Conservation (phyloP, 2,888 invertebrate species). For the Opisthograptis luteolata region DNA sequence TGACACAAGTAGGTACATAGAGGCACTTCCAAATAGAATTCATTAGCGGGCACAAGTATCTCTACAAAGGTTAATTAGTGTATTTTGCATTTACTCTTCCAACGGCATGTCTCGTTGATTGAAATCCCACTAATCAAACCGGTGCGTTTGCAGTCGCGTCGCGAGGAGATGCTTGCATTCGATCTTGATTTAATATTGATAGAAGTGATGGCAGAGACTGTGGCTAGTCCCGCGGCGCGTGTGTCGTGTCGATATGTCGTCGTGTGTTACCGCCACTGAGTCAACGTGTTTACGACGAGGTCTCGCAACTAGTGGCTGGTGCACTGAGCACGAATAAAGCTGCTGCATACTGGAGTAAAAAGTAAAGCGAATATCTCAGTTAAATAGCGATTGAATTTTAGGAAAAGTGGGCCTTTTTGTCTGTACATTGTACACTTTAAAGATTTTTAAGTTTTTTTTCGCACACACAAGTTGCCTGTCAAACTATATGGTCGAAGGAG, state of each 20-base stretch:
- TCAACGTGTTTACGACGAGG: constrained; percentile 44
- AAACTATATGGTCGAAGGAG: too few species aligned
- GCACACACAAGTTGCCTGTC: too few species aligned
- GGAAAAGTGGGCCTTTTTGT: too few species aligned
- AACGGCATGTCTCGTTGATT: constrained; percentile 49
- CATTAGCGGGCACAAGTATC: too few species aligned
- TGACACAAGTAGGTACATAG: too few species aligned
- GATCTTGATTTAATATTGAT: constrained; percentile 72
- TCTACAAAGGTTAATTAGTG: not conserved
- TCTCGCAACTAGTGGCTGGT: constrained; percentile 46
- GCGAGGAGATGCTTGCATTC: constrained; percentile 53
- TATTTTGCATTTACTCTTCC: not conserved
- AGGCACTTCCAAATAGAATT: too few species aligned
- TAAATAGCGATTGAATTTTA: too few species aligned
- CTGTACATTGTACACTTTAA: too few species aligned
- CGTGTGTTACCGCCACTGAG: constrained; percentile 34
- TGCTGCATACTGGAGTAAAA: not conserved
- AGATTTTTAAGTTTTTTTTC: too few species aligned
- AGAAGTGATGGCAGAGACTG: constrained; percentile 57
- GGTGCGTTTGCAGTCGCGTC: constrained; percentile 55
- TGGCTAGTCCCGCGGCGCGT: constrained; percentile 43
- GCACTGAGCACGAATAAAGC: not conserved
- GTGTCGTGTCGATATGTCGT: constrained; percentile 21
- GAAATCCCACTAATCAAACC: constrained; percentile 60
- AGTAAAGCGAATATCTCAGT: not conserved